Conservation (phyloP, 1,140 invertebrate species). For the Megalopta genalis region DNA sequence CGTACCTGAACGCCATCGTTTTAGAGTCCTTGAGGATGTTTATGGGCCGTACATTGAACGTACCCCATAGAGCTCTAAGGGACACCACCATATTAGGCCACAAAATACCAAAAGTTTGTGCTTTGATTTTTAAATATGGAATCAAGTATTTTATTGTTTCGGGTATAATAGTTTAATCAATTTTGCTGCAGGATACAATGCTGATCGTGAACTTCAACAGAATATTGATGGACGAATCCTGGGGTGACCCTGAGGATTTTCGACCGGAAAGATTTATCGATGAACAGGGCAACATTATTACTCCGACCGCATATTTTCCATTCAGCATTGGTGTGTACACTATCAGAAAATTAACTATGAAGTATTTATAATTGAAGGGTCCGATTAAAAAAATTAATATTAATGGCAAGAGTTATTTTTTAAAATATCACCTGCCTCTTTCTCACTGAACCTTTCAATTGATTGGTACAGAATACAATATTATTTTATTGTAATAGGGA, state of each 20-base stretch:
- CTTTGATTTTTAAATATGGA: background rate
- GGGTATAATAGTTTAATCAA: slow-evolving; percentile 13
- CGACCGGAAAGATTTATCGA: slow-evolving; percentile 89
- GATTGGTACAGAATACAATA: no score
- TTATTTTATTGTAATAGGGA: slow-evolving; percentile 79
- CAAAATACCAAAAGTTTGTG: slow-evolving; percentile 86
- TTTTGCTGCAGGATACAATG: slow-evolving; percentile 86
- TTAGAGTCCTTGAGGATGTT: slow-evolving; percentile 89
- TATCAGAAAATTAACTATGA: slow-evolving; percentile 16
- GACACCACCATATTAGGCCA: slow-evolving; percentile 87
- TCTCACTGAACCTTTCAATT: no score
- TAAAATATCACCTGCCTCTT: no score
- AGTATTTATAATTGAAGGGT: background rate
- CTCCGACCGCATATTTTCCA: slow-evolving; percentile 87
- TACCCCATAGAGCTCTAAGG: slow-evolving; percentile 87
- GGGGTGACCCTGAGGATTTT: slow-evolving; percentile 87
- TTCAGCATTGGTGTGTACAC: slow-evolving; percentile 86
- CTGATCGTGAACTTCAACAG: slow-evolving; percentile 90
- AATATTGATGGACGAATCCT: slow-evolving; percentile 86
- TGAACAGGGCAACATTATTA: slow-evolving; percentile 82
- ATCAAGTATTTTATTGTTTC: background rate
- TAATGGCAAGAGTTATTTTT: no score
- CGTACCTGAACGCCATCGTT: slow-evolving; percentile 89
- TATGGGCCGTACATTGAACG: slow-evolving; percentile 87
- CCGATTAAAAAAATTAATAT: no score